Percentiles rank a stretch among this genome's conserved stretches.
phyloP scores from a whole-genome alignment of 2,113 vertebrate genomes.

The Silurus glanis region DNA sequence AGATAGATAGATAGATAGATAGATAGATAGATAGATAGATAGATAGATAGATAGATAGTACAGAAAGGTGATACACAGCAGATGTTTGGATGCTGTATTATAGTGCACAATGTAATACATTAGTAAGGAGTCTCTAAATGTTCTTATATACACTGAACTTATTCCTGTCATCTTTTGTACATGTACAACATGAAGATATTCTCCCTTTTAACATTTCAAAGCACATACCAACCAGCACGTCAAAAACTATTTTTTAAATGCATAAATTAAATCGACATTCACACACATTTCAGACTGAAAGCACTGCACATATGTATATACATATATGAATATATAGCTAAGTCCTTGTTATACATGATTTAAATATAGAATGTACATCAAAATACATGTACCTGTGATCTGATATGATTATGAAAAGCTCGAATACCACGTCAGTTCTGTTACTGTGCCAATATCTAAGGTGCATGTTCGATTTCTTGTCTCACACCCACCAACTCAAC shows the following conservation, averaged over 20 bases:
- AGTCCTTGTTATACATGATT: too few species aligned
- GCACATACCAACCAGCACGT: not conserved
- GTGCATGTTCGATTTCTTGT: not conserved
- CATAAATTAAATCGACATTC: not conserved
- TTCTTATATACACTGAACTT: not conserved
- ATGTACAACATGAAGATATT: not conserved
- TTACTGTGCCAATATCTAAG: not conserved
- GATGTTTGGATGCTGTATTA: not conserved
- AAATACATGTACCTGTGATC: not conserved
- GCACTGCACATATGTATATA: not conserved
- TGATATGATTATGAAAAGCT: not conserved
- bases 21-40: not conserved
- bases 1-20: not conserved
- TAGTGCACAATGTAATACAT: not conserved
- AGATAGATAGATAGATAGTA: not conserved
- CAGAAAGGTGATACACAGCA: not conserved
- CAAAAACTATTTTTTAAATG: not conserved
- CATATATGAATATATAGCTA: not conserved
- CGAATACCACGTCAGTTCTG: not conserved
- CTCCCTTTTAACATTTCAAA: not conserved
- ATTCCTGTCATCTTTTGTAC: not conserved
- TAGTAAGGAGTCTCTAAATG: too few species aligned
- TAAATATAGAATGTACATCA: too few species aligned
- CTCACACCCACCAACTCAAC: conserved; percentile 13
- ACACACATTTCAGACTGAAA: not conserved